These are phyloP conservation scores for Pipa parva DNA, from an alignment of 2,113 vertebrate species.

Conservation along the genomic window DNA sequence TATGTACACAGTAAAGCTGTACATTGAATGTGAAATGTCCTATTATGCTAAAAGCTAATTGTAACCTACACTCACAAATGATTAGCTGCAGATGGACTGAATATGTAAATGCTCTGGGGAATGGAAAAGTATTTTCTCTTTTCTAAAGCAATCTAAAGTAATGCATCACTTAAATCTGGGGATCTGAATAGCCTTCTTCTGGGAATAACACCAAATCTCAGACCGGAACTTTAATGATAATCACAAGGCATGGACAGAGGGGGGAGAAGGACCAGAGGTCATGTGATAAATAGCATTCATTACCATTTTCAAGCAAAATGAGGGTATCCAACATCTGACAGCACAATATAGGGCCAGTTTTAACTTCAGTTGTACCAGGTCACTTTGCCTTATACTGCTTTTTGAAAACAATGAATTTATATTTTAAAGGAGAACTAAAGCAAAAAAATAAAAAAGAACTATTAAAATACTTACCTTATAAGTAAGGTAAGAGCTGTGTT, in stretches of 20 bases:
- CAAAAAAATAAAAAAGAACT: too few species aligned
- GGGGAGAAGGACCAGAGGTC: not conserved
- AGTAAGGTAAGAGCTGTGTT: too few species aligned
- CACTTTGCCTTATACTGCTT: too few species aligned
- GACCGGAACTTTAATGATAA: not conserved
- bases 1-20: not conserved
- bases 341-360: too few species aligned
- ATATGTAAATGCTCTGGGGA: not conserved
- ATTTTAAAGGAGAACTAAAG: too few species aligned
- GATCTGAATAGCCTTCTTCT: conserved; percentile 5
- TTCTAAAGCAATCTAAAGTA: not conserved
- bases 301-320: not conserved
- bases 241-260: not conserved
- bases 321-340: too few species aligned
- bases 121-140: conserved; percentile 18
- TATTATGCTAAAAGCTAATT: not conserved
- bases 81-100: conserved; percentile 2
- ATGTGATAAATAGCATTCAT: not conserved
- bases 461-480: too few species aligned
- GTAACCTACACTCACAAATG: not conserved
- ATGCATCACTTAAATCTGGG: conserved; percentile 15
- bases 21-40: not conserved
- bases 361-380: too few species aligned
- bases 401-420: too few species aligned
- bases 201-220: conserved; percentile 32